These are phyloP conservation scores for Gymnosoma rotundatum DNA, from an alignment of 2,888 invertebrate genomes.

Conservation along the genomic window DNA sequence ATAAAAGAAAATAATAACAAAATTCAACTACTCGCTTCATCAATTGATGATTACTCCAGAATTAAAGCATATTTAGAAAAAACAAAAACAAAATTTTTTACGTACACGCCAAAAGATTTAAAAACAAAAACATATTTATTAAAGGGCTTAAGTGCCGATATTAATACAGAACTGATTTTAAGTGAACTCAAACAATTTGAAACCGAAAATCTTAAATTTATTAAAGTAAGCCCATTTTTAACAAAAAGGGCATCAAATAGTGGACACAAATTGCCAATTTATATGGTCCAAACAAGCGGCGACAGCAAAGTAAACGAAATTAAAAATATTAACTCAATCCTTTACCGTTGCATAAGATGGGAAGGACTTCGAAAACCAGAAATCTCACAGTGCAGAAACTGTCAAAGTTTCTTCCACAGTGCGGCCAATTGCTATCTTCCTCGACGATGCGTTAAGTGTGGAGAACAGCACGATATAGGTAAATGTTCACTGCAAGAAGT, in stretches of 20 bases:
- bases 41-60: no score
- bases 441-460: neutral
- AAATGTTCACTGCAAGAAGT: constrained; percentile 1
- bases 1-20: no score
- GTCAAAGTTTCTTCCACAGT: constrained; percentile 3
- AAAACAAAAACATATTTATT: neutral
- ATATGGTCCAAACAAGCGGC: no score
- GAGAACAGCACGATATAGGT: neutral
- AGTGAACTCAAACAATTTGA: neutral
- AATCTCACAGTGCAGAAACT: neutral
- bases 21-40: no score
- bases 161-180: neutral
- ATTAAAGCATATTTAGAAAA: neutral
- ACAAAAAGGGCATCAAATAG: no score
- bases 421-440: neutral
- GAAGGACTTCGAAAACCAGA: neutral
- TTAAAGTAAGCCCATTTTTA: no score
- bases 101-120: neutral
- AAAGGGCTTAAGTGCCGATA: neutral
- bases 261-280: no score
- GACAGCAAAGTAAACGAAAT: no score
- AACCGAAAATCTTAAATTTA: neutral
- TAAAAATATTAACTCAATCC: no score
- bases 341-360: neutral
- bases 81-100: neutral